Percentiles rank a stretch among this genome's conserved stretches.
These are phyloP conservation scores for Anoplopoma fimbria DNA, from an alignment of 2,113 vertebrate genomes.

Conservation along the genomic window DNA sequence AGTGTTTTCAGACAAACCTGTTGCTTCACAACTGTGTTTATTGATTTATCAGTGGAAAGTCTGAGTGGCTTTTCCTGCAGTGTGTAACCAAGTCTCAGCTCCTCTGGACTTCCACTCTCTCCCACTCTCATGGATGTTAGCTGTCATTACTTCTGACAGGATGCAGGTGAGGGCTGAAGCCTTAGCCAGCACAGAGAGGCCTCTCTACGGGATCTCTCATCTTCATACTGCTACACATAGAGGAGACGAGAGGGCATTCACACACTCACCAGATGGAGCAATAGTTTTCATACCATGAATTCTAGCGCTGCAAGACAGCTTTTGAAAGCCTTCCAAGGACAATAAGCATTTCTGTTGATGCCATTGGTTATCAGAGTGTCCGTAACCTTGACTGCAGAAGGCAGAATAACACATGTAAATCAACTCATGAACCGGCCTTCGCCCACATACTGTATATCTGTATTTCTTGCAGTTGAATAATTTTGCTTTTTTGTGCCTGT, in stretches of 20 bases:
- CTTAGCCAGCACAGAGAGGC: constrained; percentile 54
- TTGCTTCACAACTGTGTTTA: constrained; percentile 34
- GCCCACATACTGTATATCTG: not conserved
- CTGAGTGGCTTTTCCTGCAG: constrained; percentile 41
- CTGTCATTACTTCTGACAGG: constrained; percentile 71
- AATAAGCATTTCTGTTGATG: constrained; percentile 21
- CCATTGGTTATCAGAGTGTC: constrained; percentile 28
- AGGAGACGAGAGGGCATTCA: not conserved
- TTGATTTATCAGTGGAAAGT: constrained; percentile 59
- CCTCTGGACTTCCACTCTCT: constrained; percentile 52
- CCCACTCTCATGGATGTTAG: constrained; percentile 64
- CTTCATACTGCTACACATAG: constrained; percentile 16
- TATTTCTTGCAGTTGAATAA: not conserved
- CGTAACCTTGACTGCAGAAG: constrained; percentile 30
- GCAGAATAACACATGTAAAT: constrained; percentile 14
- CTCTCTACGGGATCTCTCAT: constrained; percentile 38
- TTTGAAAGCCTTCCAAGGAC: constrained; percentile 35
- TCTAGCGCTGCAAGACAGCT: not conserved
- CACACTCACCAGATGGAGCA: constrained; percentile 35
- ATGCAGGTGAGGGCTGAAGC: constrained; percentile 66
- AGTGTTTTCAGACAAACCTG: constrained; percentile 22
- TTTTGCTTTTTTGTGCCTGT: not conserved
- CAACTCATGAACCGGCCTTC: constrained; percentile 7
- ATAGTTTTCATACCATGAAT: constrained; percentile 40
- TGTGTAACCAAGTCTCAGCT: constrained; percentile 30